A percentile compares a stretch with the other conserved stretches of the same genome.
These are phyloP conservation scores for Trochalopteron elliotii DNA, from an alignment of 2,113 vertebrate genomes.

Conservation along the genomic window DNA sequence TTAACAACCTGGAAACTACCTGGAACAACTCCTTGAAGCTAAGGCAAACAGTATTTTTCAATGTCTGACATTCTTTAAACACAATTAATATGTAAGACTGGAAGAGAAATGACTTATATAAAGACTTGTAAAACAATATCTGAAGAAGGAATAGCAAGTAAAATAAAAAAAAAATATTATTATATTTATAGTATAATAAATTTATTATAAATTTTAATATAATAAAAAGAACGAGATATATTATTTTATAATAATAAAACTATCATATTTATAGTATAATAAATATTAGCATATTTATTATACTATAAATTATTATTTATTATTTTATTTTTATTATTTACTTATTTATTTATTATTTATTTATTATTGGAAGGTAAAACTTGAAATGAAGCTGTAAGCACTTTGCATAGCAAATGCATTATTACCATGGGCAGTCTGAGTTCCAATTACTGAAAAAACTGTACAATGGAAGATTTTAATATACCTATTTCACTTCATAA, in stretches of 20 bases:
- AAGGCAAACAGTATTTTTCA: background rate
- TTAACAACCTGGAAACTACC: background rate
- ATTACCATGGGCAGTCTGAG: background rate
- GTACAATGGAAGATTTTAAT: background rate
- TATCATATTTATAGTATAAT: too few relatives aligned
- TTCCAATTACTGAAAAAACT: background rate
- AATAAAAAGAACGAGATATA: too few relatives aligned
- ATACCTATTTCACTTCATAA: background rate
- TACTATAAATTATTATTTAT: too few relatives aligned
- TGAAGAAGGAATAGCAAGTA: background rate
- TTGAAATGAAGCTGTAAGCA: background rate
- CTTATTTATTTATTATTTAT: too few relatives aligned
- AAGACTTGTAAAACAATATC: background rate
- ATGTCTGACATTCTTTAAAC: background rate
- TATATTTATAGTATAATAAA: too few relatives aligned
- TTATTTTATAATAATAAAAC: too few relatives aligned
- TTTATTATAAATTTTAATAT: too few relatives aligned
- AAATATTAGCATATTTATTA: too few relatives aligned
- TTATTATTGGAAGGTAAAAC: background rate
- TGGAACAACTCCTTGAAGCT: background rate
- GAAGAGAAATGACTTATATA: background rate
- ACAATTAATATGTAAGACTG: background rate
- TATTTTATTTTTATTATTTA: too few relatives aligned
- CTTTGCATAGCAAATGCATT: background rate
- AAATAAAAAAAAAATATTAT: too few relatives aligned